Evolutionary conservation across 2,113 vertebrate species (phyloP), one percentile per base, ranked within the genome.

Genomic region (Grallaria varia): DNA sequence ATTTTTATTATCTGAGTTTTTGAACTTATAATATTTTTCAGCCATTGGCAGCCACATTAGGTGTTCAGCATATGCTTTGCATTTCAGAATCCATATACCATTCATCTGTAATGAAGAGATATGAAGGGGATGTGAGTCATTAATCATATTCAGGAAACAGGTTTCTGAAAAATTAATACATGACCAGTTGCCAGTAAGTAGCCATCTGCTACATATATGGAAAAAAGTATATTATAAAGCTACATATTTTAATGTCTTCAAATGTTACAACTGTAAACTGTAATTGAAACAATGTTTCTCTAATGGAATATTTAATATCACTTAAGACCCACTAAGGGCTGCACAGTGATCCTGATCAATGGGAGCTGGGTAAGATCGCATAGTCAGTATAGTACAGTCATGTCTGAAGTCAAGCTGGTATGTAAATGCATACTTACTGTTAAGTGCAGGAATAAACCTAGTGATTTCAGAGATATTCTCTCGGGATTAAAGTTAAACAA

Each of bases 141-240:
- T 94, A 94, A 78, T 94, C 93, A 94, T 83, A 92, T 37, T 89
- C 90, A 93, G 80, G 88, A 96, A 96, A 89, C 85, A 76, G 22
- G 60, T 96, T 93, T 95, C 89, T 93, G 87, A 96, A 95, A 94
- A 84, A 93, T 87, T 87, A 94, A 95, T 95, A 96, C 37, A 67
- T 77, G 94, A 91, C 89, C 58, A 81, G 78, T 96, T 95, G 86
- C 92, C 94, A 95, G 73, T 80, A 96, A 96, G 50, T 55, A 92
- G 71, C 93, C 96, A 96, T 92, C 93, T 95, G 93, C 89, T 92
- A 78, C 71, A 69, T 89, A 93, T 39, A 90, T 49, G 18, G 49
- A 91, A 72, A 84, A 68, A 93, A 90, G 63, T 93, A 89, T 60
- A 31, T 74, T 93, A 71, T 87, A 56, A 84, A 89, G 64, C 81